A percentile compares a stretch with the other conserved stretches of the same genome.
Conservation (phyloP, 2,113 vertebrate species). For the Phycodurus eques region DNA sequence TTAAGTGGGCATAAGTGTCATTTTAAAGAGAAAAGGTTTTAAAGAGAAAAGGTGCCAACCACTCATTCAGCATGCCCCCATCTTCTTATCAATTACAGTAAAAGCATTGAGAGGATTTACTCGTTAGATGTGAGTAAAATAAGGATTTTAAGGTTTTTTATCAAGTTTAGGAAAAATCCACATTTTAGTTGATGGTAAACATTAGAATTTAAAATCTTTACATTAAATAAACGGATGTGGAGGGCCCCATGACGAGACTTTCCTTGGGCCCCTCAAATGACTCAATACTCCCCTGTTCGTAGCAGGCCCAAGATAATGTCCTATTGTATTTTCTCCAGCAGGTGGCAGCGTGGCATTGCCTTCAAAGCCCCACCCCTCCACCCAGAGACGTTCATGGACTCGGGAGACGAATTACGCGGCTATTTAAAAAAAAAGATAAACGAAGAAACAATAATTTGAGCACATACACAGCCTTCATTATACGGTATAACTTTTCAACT, state of each 20-base stretch:
- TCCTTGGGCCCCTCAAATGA: neutral
- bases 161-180: too few species aligned
- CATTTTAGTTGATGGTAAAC: too few species aligned
- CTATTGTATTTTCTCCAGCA: conserved; percentile 25
- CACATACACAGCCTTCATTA: neutral
- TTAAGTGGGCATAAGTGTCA: too few species aligned
- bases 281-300: neutral
- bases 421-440: neutral
- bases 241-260: neutral
- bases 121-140: too few species aligned
- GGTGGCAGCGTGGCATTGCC: conserved; percentile 27
- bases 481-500: neutral
- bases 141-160: too few species aligned
- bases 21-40: too few species aligned
- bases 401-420: neutral
- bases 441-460: neutral
- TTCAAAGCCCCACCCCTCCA: conserved; percentile 36
- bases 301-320: neutral
- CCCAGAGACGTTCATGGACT: conserved; percentile 15
- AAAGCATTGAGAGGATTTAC: too few species aligned
- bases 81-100: too few species aligned
- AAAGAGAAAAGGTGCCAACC: too few species aligned
- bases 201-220: too few species aligned
- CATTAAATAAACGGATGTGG: too few species aligned
- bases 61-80: too few species aligned